Evolutionary conservation across 1,140 invertebrate genomes (phyloP).

Genomic region (Oreohelix idahoensis): DNA sequence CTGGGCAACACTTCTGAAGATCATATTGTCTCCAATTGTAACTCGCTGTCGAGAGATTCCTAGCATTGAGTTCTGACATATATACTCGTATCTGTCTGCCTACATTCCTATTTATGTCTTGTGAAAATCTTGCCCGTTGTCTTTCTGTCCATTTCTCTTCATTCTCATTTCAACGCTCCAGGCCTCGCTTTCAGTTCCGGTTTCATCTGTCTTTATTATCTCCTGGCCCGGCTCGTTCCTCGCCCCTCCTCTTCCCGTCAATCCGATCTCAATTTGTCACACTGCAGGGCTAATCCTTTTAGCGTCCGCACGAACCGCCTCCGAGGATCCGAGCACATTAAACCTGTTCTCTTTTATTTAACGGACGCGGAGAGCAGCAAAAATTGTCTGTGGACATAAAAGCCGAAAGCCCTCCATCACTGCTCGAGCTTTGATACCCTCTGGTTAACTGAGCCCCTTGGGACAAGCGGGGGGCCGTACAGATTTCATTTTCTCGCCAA

Average conservation of each 20-base stretch:
- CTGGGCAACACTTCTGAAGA: no score
- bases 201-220: background rate
- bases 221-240: background rate
- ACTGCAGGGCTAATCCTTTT: background rate
- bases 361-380: background rate
- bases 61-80: no score
- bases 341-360: conserved; percentile 12
- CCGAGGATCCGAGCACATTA: background rate
- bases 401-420: background rate
- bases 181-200: background rate
- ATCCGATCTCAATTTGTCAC: conserved; percentile 10
- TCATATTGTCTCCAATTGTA: no score
- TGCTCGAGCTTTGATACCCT: background rate
- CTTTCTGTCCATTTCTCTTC: no score
- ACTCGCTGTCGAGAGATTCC: no score
- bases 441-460: background rate
- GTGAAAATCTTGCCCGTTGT: no score
- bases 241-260: background rate
- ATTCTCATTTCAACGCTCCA: background rate
- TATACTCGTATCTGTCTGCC: no score
- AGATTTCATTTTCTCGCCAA: conserved; percentile 12
- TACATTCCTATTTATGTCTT: no score
- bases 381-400: background rate
- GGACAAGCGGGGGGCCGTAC: conserved; percentile 15
- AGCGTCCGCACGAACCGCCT: background rate